Conservation (phyloP, 1,140 invertebrate species). For the Ostrea denselamellosa region DNA sequence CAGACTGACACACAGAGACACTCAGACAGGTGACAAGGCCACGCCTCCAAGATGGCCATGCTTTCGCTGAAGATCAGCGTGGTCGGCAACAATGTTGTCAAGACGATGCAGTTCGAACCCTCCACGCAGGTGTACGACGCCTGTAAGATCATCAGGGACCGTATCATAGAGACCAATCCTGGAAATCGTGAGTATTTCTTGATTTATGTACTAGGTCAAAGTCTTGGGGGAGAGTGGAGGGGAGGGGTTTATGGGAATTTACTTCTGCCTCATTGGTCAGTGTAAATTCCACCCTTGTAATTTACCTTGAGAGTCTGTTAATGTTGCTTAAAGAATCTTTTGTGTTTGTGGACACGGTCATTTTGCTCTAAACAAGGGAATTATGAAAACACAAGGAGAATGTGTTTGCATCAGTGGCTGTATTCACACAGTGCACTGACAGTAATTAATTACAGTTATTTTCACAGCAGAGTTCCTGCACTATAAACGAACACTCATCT, state of each 20-base stretch:
- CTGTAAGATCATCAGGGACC: slow-evolving; percentile 95
- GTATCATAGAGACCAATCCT: slow-evolving; percentile 89
- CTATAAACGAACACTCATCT: neutral
- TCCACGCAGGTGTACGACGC: slow-evolving; percentile 96
- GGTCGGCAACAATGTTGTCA: slow-evolving; percentile 94
- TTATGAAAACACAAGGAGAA: too few species aligned
- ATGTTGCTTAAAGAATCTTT: too few species aligned
- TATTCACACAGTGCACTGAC: neutral
- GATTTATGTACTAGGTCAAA: too few species aligned
- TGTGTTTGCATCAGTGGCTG: too few species aligned
- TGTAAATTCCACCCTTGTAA: too few species aligned
- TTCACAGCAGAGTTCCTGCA: neutral
- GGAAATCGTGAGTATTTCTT: slow-evolving; percentile 77
- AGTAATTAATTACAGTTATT: neutral
- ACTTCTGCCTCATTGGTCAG: too few species aligned
- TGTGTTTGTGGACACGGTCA: too few species aligned
- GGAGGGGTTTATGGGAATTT: too few species aligned
- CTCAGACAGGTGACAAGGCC: neutral
- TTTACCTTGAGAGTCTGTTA: too few species aligned
- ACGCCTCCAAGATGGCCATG: slow-evolving; percentile 73
- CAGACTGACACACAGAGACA: neutral
- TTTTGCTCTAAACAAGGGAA: too few species aligned
- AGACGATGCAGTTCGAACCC: slow-evolving; percentile 98
- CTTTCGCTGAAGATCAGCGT: slow-evolving; percentile 96
- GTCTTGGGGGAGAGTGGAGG: too few species aligned